phyloP scores from a whole-genome alignment of 1,140 invertebrate genomes.

The Calephelis nemesis region DNA sequence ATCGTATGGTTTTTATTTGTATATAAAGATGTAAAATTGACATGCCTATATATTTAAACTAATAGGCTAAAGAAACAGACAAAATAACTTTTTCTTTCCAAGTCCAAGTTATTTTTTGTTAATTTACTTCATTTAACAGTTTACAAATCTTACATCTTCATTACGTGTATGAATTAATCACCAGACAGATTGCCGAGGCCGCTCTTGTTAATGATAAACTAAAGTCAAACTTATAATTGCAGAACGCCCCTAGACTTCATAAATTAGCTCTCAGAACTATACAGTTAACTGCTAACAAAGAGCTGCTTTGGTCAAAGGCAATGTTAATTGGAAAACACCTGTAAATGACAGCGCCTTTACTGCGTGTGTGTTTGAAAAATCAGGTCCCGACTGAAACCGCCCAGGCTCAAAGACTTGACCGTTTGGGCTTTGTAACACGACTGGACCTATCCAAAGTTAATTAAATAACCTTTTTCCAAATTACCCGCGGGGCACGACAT shows the following conservation, averaged over 20 bases:
- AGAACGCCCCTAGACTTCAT: conserved; percentile 14
- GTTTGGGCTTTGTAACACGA: conserved; percentile 74
- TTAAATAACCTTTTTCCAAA: conserved; percentile 78
- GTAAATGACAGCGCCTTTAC: conserved; percentile 73
- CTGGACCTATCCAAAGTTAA: conserved; percentile 77
- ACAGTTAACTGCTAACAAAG: conserved; percentile 56
- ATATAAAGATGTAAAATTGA: too few species aligned
- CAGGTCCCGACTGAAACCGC: conserved; percentile 45
- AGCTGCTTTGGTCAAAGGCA: conserved; percentile 66
- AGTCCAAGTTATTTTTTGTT: too few species aligned
- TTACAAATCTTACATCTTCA: too few species aligned
- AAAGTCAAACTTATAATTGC: neutral
- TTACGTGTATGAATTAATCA: too few species aligned
- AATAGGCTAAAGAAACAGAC: too few species aligned
- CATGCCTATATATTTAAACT: too few species aligned
- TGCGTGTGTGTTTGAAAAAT: conserved; percentile 66
- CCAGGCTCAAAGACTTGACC: conserved; percentile 69
- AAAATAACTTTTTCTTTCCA: too few species aligned
- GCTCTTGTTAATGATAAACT: neutral
- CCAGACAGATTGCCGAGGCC: neutral
- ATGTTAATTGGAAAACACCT: conserved; percentile 77
- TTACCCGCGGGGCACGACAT: conserved; percentile 68
- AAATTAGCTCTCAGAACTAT: conserved; percentile 49
- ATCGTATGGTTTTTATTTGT: too few species aligned
- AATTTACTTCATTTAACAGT: too few species aligned